These are phyloP conservation scores for Polypterus bichir DNA, from an alignment of 2,113 vertebrate species.

Conservation along the genomic window DNA sequence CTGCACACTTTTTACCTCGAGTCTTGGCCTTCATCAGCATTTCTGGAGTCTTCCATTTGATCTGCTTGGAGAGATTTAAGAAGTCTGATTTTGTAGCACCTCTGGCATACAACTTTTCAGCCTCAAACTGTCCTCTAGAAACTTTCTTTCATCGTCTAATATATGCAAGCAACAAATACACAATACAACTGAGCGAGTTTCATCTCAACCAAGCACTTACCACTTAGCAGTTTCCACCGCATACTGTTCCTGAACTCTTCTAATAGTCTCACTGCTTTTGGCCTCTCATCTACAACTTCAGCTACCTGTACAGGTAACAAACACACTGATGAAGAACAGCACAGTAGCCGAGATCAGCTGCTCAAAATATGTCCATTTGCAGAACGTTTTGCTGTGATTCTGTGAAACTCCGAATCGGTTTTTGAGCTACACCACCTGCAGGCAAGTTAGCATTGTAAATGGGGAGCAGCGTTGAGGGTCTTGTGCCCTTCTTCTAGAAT, in stretches of 20 bases:
- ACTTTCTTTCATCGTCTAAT: background rate
- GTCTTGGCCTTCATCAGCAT: background rate
- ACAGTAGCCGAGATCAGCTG: accelerated
- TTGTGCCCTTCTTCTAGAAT: too few species aligned
- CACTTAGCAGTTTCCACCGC: conserved; percentile 82
- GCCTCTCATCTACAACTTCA: conserved; percentile 83
- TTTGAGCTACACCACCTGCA: conserved; percentile 3
- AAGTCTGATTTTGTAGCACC: background rate
- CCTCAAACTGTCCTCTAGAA: too few species aligned
- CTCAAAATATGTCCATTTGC: accelerated
- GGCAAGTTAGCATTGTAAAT: background rate
- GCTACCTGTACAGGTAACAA: conserved; percentile 53
- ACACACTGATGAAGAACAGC: accelerated
- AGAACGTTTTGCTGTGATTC: background rate
- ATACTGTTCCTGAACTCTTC: conserved; percentile 71
- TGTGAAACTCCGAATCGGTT: background rate
- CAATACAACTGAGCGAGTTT: background rate
- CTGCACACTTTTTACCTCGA: background rate
- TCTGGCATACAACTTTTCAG: too few species aligned
- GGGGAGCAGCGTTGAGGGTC: too few species aligned
- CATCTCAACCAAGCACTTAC: conserved; percentile 37
- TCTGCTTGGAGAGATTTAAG: background rate
- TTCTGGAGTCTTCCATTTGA: conserved; percentile 23
- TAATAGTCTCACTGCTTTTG: conserved; percentile 74
- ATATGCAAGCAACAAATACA: background rate